Base-by-base conservation (phyloP, 2,113 vertebrate genomes). In the Colius striatus region DNA sequence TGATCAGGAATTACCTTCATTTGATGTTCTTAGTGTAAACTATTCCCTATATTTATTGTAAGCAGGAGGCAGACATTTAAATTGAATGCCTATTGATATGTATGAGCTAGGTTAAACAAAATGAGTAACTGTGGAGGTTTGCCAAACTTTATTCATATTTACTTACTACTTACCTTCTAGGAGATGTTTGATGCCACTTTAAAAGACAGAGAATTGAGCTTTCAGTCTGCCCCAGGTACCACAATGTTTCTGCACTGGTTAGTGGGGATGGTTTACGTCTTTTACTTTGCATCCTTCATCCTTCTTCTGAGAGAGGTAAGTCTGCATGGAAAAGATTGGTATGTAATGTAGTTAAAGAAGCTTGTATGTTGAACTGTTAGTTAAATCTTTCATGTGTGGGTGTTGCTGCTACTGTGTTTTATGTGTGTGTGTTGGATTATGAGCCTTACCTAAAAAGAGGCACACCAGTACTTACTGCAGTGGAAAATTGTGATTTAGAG, bases 201-300 rank as follows among this genome's bases (percentile, higher is more conserved):
- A 67, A 99, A 99, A 88, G 99, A 99, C 62, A 95, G 99, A 94
- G 98, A 99, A 81, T 89, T 99, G 96, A 99, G 99, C 93, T 99
- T 99, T 94, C 98, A 99, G 86, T 99, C 99, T 0, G 99, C 99
- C 10, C 99, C 99, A 11, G 99, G 99, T 17, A 99, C 99, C 16
- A 99, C 99, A 48, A 99, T 99, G 99, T 99, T 99, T 94, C 98
- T 99, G 83, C 99, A 99, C 75, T 99, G 99, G 99, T 97, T 99
- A 34, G 99, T 99, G 29, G 99, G 99, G 68, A 99, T 99, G 99
- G 99, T 99, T 38, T 99, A 99, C 5, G 99, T 99, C 92, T 99
- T 99, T 96, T 99, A 99, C 97, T 99, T 99, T 16, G 99, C 99
- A 53, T 99, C 99, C 76, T 99, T 99, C 97, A 99, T 99, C 72